These are phyloP conservation scores for Parambassis ranga DNA, from an alignment of 2,797 vertebrate genomes.

Conservation along the genomic window DNA sequence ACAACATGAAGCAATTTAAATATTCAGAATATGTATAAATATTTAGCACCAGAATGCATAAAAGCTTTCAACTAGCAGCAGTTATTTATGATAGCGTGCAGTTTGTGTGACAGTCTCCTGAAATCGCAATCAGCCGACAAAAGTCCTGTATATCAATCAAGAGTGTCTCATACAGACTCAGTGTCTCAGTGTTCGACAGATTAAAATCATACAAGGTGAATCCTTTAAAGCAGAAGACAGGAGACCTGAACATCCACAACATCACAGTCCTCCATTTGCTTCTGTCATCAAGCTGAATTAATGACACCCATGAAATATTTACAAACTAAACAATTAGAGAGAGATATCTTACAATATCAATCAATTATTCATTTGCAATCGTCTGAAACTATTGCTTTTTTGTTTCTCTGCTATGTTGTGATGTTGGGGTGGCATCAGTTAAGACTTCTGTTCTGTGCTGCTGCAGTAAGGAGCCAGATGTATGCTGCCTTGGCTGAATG, in stretches of 20 bases:
- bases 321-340: slow-evolving; percentile 81
- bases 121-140: slow-evolving; percentile 2
- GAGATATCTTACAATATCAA: slow-evolving; percentile 79
- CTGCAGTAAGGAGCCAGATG: slow-evolving; percentile 49
- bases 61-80: slow-evolving; percentile 2
- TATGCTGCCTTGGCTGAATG: slow-evolving; percentile 16
- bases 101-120: slow-evolving; percentile 3
- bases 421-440: slow-evolving; percentile 62
- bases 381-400: slow-evolving; percentile 70
- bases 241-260: slow-evolving; percentile 32
- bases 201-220: background rate
- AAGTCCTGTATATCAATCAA: slow-evolving; percentile 3
- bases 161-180: background rate
- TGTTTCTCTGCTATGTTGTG: slow-evolving; percentile 64
- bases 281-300: slow-evolving; percentile 70
- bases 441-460: slow-evolving; percentile 52
- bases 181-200: background rate
- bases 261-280: slow-evolving; percentile 46
- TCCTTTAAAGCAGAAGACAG: slow-evolving; percentile 18
- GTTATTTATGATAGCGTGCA: slow-evolving; percentile 5
- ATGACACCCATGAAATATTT: slow-evolving; percentile 81
- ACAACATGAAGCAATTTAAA: slow-evolving; percentile 24
- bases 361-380: slow-evolving; percentile 80
- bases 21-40: too few species aligned
- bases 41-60: slow-evolving; percentile 7